Evolutionary conservation across 1,140 invertebrate species (phyloP), one percentile per base, ranked within the genome.

Genomic region (Lerema accius): DNA sequence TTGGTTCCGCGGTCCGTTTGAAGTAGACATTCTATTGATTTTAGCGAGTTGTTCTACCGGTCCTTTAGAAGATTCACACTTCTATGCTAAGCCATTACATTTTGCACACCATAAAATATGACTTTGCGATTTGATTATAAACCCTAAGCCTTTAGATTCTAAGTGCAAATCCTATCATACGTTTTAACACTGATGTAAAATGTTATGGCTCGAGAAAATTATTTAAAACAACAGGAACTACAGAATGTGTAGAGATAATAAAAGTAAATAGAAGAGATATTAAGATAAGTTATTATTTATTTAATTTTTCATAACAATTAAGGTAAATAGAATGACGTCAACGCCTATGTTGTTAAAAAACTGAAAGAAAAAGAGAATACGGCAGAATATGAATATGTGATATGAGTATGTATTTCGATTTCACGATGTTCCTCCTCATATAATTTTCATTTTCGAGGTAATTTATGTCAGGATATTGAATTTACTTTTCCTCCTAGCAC

Each of bases 21-120:
- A 79, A 78, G 77, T 78, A 67, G 66, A 65, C 74, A 78, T 76
- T 69, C 77, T 84, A 82, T 80, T 78, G 75, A 76, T 80, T 79
- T 71, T 67, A 69, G 59, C 64, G 16, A 62, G 69, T 50, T 43
- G 67, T 63, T 73, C 59, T 61, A 65, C 69, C 63, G 23, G 13
- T 46, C 48, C 39, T 56, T 63, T 66, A 46, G 49, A 66, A 58
- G 51, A 58, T 69, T 64, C 56, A 67, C 45, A 53, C 55, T 67
- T 37, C 42, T 40, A 17, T 60, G 60, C 40, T 17, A 64, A 58
- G 55, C 43, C 40, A 42, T 17, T 55, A 42, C 51, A 4, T 43
- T 56, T 56, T 56, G 23, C 39, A 56, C 26, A 28, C 39, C 19
- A 56, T 43, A 46, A 58, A 56, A 13, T 56, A 1, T 15, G 19